Conservation (phyloP, 2,888 invertebrate species). For the Chloromyia formosa region DNA sequence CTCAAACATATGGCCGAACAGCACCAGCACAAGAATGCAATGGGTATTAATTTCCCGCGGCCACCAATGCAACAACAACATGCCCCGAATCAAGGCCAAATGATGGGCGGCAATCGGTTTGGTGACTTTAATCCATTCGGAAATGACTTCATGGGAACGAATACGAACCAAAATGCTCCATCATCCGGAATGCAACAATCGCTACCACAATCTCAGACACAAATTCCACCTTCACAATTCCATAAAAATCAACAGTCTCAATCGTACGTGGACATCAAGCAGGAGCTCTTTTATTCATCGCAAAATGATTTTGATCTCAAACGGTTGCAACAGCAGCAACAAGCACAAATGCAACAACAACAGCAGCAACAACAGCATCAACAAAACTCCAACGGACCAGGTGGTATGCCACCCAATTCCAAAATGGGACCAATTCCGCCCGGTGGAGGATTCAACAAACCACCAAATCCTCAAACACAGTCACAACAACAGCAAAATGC, state of each 20-base stretch:
- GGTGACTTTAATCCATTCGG: conserved; percentile 70
- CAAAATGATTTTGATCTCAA: conserved; percentile 65
- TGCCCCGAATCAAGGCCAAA: conserved; percentile 64
- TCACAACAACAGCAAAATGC: conserved; percentile 45
- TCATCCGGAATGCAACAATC: conserved; percentile 53
- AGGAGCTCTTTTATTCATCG: conserved; percentile 66
- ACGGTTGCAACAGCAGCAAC: conserved; percentile 60
- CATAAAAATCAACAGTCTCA: conserved; percentile 63
- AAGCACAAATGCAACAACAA: conserved; percentile 55
- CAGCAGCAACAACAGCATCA: conserved; percentile 56
- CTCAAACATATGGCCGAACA: conserved; percentile 97
- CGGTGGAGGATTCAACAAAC: conserved; percentile 52
- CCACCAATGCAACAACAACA: conserved; percentile 64
- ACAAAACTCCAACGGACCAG: conserved; percentile 59
- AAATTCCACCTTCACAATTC: conserved; percentile 60
- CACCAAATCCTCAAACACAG: conserved; percentile 56
- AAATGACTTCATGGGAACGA: conserved; percentile 63
- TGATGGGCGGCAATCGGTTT: conserved; percentile 66
- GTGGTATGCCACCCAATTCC: conserved; percentile 44
- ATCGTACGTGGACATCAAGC: conserved; percentile 67
- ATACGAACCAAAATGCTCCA: conserved; percentile 35
- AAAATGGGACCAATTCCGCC: conserved; percentile 59
- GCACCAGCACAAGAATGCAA: conserved; percentile 86
- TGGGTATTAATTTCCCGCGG: conserved; percentile 70
- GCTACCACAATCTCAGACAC: conserved; percentile 55